Evolutionary conservation across 2,797 vertebrate species (phyloP).

Genomic region (Poecile montanus): DNA sequence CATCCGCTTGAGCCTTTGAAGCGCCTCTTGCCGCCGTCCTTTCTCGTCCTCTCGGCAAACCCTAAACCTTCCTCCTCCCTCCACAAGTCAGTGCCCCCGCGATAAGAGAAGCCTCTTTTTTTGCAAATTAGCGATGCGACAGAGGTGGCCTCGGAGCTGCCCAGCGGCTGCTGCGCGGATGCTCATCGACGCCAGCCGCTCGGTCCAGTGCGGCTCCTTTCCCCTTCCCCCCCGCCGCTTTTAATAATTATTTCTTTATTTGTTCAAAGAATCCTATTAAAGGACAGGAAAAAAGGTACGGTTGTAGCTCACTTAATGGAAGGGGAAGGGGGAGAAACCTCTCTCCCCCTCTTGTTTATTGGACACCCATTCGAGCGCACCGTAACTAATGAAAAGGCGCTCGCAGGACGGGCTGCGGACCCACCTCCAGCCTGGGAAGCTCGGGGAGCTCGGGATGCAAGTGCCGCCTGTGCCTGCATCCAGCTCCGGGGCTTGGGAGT

Average conservation of each 20-base stretch:
- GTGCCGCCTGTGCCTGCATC: not conserved
- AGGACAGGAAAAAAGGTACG: not conserved
- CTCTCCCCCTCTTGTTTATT: not conserved
- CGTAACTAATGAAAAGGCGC: not conserved
- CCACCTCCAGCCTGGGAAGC: not conserved
- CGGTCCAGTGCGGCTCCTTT: not conserved
- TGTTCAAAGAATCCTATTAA: not conserved
- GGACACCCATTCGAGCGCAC: not conserved
- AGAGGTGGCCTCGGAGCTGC: not conserved
- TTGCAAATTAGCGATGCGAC: not conserved
- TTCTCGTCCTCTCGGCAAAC: not conserved
- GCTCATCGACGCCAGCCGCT: not conserved
- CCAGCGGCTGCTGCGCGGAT: not conserved
- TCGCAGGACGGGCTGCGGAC: not conserved
- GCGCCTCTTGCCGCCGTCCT: not conserved
- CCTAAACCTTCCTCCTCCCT: not conserved
- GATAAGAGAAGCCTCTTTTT: not conserved
- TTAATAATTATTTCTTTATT: slow-evolving; percentile 9
- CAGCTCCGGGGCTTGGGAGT: not conserved
- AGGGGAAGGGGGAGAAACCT: not conserved
- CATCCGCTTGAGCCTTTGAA: slow-evolving; percentile 18
- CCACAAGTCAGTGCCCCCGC: not conserved
- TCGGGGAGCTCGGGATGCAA: not conserved
- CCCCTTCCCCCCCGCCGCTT: not conserved
- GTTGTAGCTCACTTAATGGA: not conserved